These are phyloP conservation scores for Ceratina calcarata DNA, from an alignment of 1,140 invertebrate species.

Conservation along the genomic window DNA sequence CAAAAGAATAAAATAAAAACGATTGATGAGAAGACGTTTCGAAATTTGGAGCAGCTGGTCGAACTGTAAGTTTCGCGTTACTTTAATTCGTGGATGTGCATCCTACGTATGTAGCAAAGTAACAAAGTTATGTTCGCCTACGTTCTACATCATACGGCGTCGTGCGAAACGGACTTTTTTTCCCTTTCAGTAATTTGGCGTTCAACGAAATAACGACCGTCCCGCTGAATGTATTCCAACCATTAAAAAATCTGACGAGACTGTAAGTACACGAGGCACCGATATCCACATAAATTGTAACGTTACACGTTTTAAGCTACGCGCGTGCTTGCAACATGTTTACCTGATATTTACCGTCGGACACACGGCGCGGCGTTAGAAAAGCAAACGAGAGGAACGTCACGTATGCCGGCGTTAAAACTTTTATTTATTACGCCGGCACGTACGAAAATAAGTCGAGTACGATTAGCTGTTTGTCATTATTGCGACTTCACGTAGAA, in stretches of 20 bases:
- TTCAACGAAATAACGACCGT: slow-evolving; percentile 68
- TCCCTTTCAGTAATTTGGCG: slow-evolving; percentile 77
- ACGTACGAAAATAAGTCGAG: slow-evolving; percentile 30
- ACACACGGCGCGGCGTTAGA: slow-evolving; percentile 35
- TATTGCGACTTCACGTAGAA: not conserved
- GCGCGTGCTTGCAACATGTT: slow-evolving; percentile 61
- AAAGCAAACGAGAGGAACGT: slow-evolving; percentile 50
- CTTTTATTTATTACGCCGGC: slow-evolving; percentile 49
- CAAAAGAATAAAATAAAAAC: slow-evolving; percentile 77
- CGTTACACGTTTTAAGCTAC: slow-evolving; percentile 41
- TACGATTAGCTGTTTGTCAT: not conserved
- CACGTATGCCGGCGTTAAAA: slow-evolving; percentile 54
- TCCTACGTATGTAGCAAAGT: not conserved
- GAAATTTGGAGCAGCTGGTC: slow-evolving; percentile 75
- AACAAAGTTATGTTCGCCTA: slow-evolving; percentile 5
- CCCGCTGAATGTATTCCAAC: slow-evolving; percentile 64
- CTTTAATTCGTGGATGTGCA: not conserved
- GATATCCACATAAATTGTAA: slow-evolving; percentile 37
- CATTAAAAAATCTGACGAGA: slow-evolving; percentile 67
- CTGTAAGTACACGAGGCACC: slow-evolving; percentile 69
- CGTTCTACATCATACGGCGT: not conserved
- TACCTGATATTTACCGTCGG: slow-evolving; percentile 52
- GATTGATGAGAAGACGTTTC: slow-evolving; percentile 78
- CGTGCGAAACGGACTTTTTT: slow-evolving; percentile 1
- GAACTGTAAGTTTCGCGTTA: slow-evolving; percentile 80